Evolutionary conservation across 2,113 vertebrate species (phyloP).

Genomic region (Himantopus leucocephalus): DNA sequence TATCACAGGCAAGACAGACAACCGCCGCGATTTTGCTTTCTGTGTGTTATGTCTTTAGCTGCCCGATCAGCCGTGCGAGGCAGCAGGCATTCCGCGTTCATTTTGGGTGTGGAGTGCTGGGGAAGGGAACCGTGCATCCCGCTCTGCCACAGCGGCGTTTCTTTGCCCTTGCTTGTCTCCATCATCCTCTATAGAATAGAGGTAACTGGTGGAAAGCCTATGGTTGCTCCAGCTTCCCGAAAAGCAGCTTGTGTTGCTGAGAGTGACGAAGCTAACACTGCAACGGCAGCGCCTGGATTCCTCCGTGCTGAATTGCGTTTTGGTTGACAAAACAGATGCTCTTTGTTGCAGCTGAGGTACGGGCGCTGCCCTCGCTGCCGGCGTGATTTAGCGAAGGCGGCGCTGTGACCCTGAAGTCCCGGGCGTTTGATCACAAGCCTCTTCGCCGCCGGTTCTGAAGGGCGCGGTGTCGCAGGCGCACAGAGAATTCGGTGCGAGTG

Average conservation of each 20-base stretch:
- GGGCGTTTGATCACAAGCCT: neutral
- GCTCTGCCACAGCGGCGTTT: fast-evolving
- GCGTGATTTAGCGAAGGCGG: neutral
- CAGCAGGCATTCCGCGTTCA: fast-evolving
- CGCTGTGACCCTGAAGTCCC: fast-evolving
- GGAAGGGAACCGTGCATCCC: neutral
- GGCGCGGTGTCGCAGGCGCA: fast-evolving
- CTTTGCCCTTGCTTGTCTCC: neutral
- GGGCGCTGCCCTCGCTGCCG: neutral
- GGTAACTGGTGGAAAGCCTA: fast-evolving
- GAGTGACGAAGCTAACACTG: neutral
- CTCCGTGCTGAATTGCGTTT: neutral
- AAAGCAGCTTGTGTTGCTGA: neutral
- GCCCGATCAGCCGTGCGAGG: neutral
- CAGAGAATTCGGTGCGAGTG: fast-evolving
- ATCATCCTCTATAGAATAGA: neutral
- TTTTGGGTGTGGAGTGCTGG: neutral
- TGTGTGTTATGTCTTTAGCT: fast-evolving
- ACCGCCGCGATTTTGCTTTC: fast-evolving
- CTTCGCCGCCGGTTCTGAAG: fast-evolving
- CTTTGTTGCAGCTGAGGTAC: no score
- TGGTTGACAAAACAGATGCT: neutral
- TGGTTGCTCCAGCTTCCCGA: neutral
- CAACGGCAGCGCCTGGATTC: neutral
- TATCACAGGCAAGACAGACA: fast-evolving